phyloP scores from a whole-genome alignment of 2,888 invertebrate species.

The Hofmannophila pseudospretella region DNA sequence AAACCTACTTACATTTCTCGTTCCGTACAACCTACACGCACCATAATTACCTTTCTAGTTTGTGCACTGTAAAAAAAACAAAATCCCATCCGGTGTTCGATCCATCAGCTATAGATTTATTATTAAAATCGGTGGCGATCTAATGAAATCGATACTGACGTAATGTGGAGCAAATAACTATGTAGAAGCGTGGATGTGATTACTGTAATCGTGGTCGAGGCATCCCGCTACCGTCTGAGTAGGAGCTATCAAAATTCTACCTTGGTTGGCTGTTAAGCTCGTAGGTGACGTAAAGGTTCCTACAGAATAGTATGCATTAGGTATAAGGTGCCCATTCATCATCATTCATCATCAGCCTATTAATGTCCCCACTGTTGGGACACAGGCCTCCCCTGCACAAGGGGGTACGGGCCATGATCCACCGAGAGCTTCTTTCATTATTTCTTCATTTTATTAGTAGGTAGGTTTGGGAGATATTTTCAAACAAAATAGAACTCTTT shows the following conservation, averaged over 20 bases:
- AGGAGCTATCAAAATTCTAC: constrained; percentile 20
- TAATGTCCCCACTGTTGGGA: too few species aligned
- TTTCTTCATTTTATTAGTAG: too few species aligned
- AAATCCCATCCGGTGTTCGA: constrained; percentile 55
- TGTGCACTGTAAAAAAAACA: constrained; percentile 48
- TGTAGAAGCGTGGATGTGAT: constrained; percentile 38
- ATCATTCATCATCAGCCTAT: too few species aligned
- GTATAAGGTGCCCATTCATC: too few species aligned
- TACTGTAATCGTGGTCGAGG: constrained; percentile 53
- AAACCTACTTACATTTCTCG: constrained; percentile 25
- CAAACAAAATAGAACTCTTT: too few species aligned
- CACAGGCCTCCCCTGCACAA: too few species aligned
- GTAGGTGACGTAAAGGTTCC: background rate
- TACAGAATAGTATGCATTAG: background rate
- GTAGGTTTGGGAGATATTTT: too few species aligned
- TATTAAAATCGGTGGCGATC: constrained; percentile 54
- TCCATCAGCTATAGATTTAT: constrained; percentile 44
- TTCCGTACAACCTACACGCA: constrained; percentile 33
- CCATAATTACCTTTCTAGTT: constrained; percentile 56
- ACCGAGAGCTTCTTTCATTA: too few species aligned
- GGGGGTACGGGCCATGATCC: too few species aligned
- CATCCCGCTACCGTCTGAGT: constrained; percentile 43
- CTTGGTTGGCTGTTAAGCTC: constrained; percentile 6
- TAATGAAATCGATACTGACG: constrained; percentile 70
- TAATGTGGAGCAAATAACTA: constrained; percentile 55